phyloP scores from a whole-genome alignment of 1,140 invertebrate genomes.

The Thaumatotibia leucotreta region DNA sequence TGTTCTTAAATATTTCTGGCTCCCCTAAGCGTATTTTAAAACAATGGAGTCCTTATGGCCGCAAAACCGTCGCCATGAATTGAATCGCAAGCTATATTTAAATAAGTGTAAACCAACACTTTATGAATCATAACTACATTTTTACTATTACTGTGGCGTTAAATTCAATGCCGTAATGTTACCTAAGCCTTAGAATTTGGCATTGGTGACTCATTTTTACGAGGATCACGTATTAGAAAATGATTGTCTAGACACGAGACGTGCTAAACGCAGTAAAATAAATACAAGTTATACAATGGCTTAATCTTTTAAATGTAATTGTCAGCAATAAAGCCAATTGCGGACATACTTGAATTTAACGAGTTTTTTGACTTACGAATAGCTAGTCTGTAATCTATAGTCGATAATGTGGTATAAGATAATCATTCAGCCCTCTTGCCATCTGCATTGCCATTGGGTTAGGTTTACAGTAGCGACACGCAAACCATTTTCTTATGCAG shows the following conservation, averaged over 20 bases:
- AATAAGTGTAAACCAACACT: neutral
- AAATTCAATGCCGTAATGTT: neutral
- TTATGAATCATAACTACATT: conserved; percentile 8
- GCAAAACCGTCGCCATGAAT: neutral
- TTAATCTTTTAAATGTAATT: neutral
- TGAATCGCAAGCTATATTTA: neutral
- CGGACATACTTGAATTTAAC: neutral
- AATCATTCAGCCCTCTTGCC: no score
- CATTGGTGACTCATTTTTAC: neutral
- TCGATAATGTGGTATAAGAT: no score
- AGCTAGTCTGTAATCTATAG: neutral
- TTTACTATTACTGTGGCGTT: neutral
- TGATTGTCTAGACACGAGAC: neutral
- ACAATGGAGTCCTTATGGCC: neutral
- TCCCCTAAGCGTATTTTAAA: neutral
- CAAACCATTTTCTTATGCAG: no score
- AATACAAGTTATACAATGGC: conserved; percentile 1
- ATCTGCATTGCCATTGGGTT: no score
- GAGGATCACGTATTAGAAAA: neutral
- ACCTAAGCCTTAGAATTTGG: neutral
- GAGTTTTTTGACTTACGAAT: neutral
- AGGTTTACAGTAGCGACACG: no score
- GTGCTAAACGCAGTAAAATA: neutral
- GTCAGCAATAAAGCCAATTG: neutral
- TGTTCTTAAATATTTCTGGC: no score